Conservation (phyloP, 2,113 vertebrate species). For the Semnornis frantzii region DNA sequence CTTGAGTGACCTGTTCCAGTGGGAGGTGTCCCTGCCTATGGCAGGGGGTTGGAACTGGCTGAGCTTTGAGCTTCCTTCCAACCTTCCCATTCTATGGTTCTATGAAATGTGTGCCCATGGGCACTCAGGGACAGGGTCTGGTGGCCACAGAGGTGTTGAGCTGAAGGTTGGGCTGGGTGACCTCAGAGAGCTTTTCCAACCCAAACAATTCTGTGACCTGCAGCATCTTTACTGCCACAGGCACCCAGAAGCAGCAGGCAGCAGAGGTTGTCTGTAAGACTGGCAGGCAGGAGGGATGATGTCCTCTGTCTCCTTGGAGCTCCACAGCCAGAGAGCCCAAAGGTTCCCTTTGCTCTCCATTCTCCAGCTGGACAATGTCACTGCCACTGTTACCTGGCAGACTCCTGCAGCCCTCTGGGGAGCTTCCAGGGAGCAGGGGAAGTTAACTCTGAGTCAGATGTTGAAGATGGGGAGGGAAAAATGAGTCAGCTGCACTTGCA, state of each 20-base stretch:
- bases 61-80: no score
- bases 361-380: neutral
- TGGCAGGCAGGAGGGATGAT: neutral
- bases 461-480: neutral
- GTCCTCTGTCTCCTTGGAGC: neutral
- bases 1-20: no score
- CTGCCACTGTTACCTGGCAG: neutral
- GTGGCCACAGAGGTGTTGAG: no score
- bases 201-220: neutral
- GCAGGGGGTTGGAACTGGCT: no score
- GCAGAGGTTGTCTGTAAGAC: neutral
- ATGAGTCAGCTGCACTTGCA: neutral
- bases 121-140: no score
- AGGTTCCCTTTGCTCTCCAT: no score
- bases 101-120: no score
- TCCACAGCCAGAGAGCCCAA: neutral
- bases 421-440: neutral
- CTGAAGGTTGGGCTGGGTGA: no score
- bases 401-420: neutral
- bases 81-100: no score
- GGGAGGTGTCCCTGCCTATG: no score
- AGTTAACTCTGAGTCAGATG: neutral
- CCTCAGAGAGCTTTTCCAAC: no score
- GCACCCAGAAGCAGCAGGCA: neutral
- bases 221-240: neutral